Evolutionary conservation across 2,888 invertebrate genomes (phyloP).

Genomic region (Hirtodrosophila trivittata): DNA sequence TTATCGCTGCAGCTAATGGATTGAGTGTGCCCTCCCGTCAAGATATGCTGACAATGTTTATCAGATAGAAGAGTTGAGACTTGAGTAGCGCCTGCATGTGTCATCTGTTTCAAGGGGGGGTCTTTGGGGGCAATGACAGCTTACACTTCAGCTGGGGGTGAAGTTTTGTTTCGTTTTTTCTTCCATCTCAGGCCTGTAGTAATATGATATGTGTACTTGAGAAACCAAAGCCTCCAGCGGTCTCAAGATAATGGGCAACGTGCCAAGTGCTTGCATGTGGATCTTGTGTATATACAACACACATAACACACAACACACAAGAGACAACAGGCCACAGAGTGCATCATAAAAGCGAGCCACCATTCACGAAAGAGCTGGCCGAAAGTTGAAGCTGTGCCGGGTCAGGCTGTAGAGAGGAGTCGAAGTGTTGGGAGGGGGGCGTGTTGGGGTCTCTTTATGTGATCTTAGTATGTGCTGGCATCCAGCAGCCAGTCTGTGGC

Average conservation of each 20-base stretch:
- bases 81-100: conserved; percentile 38
- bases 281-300: conserved; percentile 20
- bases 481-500: conserved; percentile 58
- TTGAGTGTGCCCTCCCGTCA: conserved; percentile 41
- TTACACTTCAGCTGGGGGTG: conserved; percentile 51
- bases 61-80: conserved; percentile 35
- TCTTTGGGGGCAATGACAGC: conserved; percentile 31
- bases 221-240: conserved; percentile 57
- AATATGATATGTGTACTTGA: conserved; percentile 73
- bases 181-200: conserved; percentile 35
- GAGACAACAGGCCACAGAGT: conserved; percentile 57
- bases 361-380: conserved; percentile 53
- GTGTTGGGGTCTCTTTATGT: conserved; percentile 77
- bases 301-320: conserved; percentile 23
- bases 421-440: conserved; percentile 48
- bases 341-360: conserved; percentile 73
- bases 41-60: conserved; percentile 51
- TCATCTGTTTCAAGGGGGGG: conserved; percentile 19
- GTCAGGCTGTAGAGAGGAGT: conserved; percentile 1
- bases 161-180: conserved; percentile 9
- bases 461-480: conserved; percentile 78
- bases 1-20: conserved; percentile 59
- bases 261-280: conserved; percentile 70
- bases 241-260: conserved; percentile 75
- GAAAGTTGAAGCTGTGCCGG: conserved; percentile 35